Base-by-base conservation (phyloP, 2,888 invertebrate species). In the Parthenolecanium corni region DNA sequence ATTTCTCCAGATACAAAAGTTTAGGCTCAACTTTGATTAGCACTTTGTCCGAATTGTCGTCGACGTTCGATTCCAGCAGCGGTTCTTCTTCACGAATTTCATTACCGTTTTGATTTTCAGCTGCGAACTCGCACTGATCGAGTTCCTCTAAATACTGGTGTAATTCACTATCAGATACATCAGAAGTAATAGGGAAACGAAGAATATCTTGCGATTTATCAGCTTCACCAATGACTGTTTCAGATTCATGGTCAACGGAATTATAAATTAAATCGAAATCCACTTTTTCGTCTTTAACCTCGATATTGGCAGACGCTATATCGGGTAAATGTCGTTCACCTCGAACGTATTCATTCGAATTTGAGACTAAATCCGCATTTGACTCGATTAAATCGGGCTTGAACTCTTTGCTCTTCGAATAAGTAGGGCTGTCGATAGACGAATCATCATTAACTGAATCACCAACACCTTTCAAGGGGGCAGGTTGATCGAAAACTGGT, bases 111-210 rank as follows among this genome's bases (percentile, higher is more conserved):
- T 42, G 16, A 9, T 3, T 4, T 42, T 18, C 44, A 9, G 5
- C 44, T 9, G n/a, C 4, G 14, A 42, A 46, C 54, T 75, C 74
- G 44, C 73, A 72, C 11, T 74, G 73, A 56, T 76, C 76, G 20
- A 76, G 68, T 62, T 75, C 73, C 6, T 74, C 72, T 31, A 76
- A 69, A 68, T 75, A 76, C 54, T 73, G 72, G 56, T 70, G 73
- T 38, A 76, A 67, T 66, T 76, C 74, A 38, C 73, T 72, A 63
- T 75, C 76, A 0, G 74, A 73, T 57, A 75, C 68, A 65, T 75
- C 71, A 36, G 49, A 23, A 23, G 58, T 47, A 6, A 20, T 38
- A 16, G 31, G 58, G 49, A 58, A 58, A 47, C 58, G 46, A 18
- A 49, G 14, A 2, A 58, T 12, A 31, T 58, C 47, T 14, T 24